phyloP scores from a whole-genome alignment of 2,797 vertebrate genomes.

The Neosilurus mollespiculum region DNA sequence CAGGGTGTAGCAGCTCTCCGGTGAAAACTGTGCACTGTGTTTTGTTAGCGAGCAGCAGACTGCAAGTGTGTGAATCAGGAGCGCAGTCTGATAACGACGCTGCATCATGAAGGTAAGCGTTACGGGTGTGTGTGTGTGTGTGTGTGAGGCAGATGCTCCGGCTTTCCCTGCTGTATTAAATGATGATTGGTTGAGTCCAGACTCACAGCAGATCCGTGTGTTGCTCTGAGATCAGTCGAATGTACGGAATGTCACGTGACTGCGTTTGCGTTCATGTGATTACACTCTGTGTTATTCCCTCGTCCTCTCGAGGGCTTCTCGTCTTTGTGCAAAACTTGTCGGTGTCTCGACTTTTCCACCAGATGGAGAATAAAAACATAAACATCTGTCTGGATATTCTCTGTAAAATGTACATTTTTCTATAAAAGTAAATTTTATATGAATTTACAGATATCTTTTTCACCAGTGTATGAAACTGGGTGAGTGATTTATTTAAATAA shows the following conservation, averaged over 20 bases:
- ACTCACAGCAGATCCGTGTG: not conserved
- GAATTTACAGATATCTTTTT: too few species aligned
- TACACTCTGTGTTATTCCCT: not conserved
- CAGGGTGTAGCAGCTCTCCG: conserved; percentile 46
- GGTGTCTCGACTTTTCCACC: not conserved
- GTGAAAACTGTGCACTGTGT: conserved; percentile 38
- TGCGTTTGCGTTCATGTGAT: not conserved
- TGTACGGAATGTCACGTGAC: not conserved
- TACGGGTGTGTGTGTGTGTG: conserved; percentile 28
- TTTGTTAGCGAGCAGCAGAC: conserved; percentile 24
- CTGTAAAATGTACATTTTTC: too few species aligned
- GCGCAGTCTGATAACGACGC: not conserved
- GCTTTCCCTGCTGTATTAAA: not conserved
- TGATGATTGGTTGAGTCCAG: not conserved
- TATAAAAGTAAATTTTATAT: too few species aligned
- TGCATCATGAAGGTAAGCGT: conserved; percentile 53
- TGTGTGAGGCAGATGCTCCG: not conserved
- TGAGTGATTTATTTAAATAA: too few species aligned
- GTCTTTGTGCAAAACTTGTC: not conserved
- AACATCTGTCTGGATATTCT: too few species aligned
- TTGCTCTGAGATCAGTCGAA: not conserved
- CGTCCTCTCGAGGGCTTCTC: too few species aligned
- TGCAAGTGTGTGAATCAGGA: conserved; percentile 27
- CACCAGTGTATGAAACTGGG: too few species aligned
- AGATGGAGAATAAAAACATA: not conserved